Evolutionary conservation across 2,113 vertebrate species (phyloP).

Genomic region (Mustelus asterias): DNA sequence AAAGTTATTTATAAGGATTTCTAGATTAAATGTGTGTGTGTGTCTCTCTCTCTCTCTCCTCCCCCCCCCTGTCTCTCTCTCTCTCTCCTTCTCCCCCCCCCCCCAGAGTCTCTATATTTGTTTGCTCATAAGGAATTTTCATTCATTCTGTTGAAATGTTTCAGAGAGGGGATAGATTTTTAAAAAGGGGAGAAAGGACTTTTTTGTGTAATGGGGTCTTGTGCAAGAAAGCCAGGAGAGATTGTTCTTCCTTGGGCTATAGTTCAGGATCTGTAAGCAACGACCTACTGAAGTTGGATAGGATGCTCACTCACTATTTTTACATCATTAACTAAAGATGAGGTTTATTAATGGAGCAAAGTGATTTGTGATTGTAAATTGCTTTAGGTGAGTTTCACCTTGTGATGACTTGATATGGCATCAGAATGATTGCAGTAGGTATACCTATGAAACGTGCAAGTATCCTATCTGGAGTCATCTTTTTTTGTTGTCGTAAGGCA

Average conservation of each 20-base stretch:
- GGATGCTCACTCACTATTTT: background rate
- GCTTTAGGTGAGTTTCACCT: background rate
- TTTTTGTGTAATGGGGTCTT: background rate
- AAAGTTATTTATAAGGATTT: background rate
- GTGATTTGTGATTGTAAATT: background rate
- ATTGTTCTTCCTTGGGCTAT: background rate
- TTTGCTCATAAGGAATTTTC: too few species aligned
- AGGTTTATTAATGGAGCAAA: background rate
- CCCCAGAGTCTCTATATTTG: too few species aligned
- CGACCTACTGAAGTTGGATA: background rate
- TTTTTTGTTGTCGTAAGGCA: background rate
- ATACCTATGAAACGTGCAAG: background rate
- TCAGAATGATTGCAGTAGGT: background rate
- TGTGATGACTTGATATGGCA: background rate
- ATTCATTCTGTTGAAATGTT: background rate
- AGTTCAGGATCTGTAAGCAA: background rate
- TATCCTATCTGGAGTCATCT: background rate
- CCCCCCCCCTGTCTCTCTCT: too few species aligned
- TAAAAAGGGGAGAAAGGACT: too few species aligned
- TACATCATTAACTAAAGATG: background rate
- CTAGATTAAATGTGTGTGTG: background rate
- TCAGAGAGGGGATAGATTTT: background rate
- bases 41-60: too few species aligned
- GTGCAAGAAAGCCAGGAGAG: too few species aligned
- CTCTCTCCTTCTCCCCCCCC: too few species aligned